Conservation (phyloP, 1,140 invertebrate species). For the Lasioglossum albipes region DNA sequence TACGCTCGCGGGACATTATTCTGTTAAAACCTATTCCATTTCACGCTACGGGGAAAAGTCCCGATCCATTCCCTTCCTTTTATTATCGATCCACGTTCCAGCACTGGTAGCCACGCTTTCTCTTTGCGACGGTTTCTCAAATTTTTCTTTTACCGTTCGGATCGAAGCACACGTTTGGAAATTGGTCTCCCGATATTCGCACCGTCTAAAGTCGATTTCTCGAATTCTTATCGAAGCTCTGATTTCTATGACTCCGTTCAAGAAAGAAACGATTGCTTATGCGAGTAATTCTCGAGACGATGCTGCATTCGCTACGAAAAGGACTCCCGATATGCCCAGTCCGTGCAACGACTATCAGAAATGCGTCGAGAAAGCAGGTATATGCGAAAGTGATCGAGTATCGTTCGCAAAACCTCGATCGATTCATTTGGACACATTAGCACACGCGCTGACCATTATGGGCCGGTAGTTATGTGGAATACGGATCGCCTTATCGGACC, state of each 20-base stretch:
- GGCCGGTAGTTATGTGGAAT: too few relatives aligned
- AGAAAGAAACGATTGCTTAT: neutral
- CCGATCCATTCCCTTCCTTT: too few relatives aligned
- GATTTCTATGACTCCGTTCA: neutral
- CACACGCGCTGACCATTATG: too few relatives aligned
- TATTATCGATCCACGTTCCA: conserved; percentile 22
- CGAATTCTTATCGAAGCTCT: neutral
- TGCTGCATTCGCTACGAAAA: conserved; percentile 50
- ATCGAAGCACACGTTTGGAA: conserved; percentile 51
- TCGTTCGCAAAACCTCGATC: conserved; percentile 48
- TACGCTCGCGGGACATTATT: too few relatives aligned
- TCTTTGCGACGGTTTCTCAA: neutral
- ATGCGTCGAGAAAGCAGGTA: conserved; percentile 50
- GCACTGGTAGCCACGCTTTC: conserved; percentile 1
- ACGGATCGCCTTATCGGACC: too few relatives aligned
- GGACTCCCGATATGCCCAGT: conserved; percentile 40
- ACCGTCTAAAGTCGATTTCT: conserved; percentile 36
- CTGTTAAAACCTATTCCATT: neutral
- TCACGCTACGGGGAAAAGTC: too few relatives aligned
- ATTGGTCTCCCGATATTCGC: conserved; percentile 29
- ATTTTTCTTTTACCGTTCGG: neutral
- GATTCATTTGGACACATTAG: too few relatives aligned
- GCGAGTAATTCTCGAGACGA: neutral
- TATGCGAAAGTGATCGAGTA: conserved; percentile 34
- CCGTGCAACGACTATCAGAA: conserved; percentile 56